Evolutionary conservation across 2,113 vertebrate species (phyloP).

Genomic region (Cygnus atratus): DNA sequence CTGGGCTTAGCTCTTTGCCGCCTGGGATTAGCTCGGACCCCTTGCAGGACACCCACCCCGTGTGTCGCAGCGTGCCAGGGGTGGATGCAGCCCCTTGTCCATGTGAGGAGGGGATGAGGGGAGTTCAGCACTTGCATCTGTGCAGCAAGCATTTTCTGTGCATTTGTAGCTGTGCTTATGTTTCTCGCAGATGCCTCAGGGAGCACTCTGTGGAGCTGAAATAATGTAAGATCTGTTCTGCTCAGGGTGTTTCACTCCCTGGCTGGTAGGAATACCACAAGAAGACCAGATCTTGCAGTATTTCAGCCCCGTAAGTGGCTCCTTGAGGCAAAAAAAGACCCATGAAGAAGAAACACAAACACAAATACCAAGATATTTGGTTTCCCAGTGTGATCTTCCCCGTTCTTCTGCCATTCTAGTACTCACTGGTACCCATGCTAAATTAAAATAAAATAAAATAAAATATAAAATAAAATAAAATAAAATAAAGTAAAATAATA

Average conservation of each 20-base stretch:
- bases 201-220: conserved; percentile 64
- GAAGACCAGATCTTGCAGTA: conserved; percentile 64
- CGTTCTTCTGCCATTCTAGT: background rate
- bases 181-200: conserved; percentile 36
- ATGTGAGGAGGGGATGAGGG: background rate
- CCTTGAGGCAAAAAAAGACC: conserved; percentile 66
- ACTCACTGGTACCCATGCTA: background rate
- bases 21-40: rapidly evolving
- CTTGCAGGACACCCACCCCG: background rate
- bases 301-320: conserved; percentile 65
- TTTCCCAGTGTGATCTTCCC: conserved; percentile 35
- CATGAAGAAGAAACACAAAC: conserved; percentile 56
- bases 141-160: conserved; percentile 31
- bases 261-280: conserved; percentile 46
- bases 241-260: conserved; percentile 61
- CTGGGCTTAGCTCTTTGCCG: background rate
- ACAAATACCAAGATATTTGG: conserved; percentile 46
- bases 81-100: background rate
- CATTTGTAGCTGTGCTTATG: conserved; percentile 43
- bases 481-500: background rate
- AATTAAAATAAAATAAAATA: background rate
- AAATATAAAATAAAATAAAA: background rate
- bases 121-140: conserved; percentile 20
- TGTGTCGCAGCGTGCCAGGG: background rate
- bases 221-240: conserved; percentile 69